Base-by-base conservation (phyloP, 2,113 vertebrate genomes). In the Emydocephalus ijimae region DNA sequence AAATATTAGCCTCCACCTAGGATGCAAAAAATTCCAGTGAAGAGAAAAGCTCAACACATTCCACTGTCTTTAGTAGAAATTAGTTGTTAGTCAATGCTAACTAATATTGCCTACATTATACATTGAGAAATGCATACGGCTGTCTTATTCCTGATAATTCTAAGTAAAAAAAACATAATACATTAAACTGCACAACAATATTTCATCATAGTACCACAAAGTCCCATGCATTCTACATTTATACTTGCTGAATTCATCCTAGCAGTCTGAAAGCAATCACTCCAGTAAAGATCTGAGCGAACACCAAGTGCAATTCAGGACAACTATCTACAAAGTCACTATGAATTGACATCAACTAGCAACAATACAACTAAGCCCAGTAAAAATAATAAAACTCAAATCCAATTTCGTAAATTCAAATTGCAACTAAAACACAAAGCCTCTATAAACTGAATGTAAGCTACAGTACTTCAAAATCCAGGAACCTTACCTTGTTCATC, bases 401-500 rank as follows among this genome's bases (percentile, higher is more conserved):
- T 81, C 18, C 74, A 43, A 7, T 81, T 81, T 81, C 34, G 3
- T 81, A 81, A 81, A 81, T 81, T 81, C 43, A 81, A 39, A 43
- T 43, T 81, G 34, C 34, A 43, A 81, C 7, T 43, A 81, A 81
- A 81, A 21, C 34, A 21, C 34, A 81, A 9, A 21, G 74, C 34
- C 7, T 81, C 34, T 43, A 39, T 81, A 43, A 81, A 43, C 18
- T 43, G 74, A 39, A 81, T 81, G 18, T 43, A 81, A 43, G 3
- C 74, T 52, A 24, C 5, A 54, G 1, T 45, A 12, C 34, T 24
- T 43, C 24, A 85, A 85, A 64, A 14, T 7, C 11, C 29, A 0
- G 9, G 24, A 39, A 43, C 24, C 54, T 91, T 86, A 97, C 98
- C 98, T 97, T 97, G 50, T 97, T 97, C 85, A 97, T 96, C 89